Evolutionary conservation across 2,888 invertebrate species (phyloP), one percentile per base, ranked within the genome.

Genomic region (Thera obeliscata): DNA sequence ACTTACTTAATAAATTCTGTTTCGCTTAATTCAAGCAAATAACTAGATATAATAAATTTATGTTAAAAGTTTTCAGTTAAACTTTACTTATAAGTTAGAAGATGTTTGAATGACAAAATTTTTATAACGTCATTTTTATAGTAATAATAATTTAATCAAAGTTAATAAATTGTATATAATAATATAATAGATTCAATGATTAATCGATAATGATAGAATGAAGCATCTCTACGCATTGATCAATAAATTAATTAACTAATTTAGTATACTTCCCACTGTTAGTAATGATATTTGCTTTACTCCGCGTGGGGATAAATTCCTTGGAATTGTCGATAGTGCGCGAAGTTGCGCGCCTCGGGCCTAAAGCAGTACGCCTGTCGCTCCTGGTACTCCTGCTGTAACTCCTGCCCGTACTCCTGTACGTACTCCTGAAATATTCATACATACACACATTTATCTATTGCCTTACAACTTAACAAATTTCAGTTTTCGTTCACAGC

Each of bases 211-310:
- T 94, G 91, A 94, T 94, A 93, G 89, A 92, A 94, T 94, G 93
- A 94, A 94, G 94, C 94, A 90, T 94, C 90, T 88, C 93, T 93
- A 94, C 93, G 91, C 90, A 93, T 90, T 94, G 94, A 90, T 93
- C 94, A 94, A 92, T 94, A 91, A 94, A 94, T 95, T 94, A 94
- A 93, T 93, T 94, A 95, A 94, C 95, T 95, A 95, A 94, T 94
- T 87, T 95, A 95, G 94, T 95, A 94, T 94, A 94, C 95, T 94
- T 88, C 91, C 91, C 94, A 84, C 87, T 84, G 86, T 89, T 86
- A 83, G 84, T 91, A 88, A 88, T 92, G 91, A 92, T 93, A 92
- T 91, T 90, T 83, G 85, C 90, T 92, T 89, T 87, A 89, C 84
- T 89, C 85, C 88, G 88, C 80, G 85, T 87, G 84, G 88, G 81